These are phyloP conservation scores for Gymnocypris eckloni DNA, from an alignment of 2,797 vertebrate genomes.

Conservation along the genomic window DNA sequence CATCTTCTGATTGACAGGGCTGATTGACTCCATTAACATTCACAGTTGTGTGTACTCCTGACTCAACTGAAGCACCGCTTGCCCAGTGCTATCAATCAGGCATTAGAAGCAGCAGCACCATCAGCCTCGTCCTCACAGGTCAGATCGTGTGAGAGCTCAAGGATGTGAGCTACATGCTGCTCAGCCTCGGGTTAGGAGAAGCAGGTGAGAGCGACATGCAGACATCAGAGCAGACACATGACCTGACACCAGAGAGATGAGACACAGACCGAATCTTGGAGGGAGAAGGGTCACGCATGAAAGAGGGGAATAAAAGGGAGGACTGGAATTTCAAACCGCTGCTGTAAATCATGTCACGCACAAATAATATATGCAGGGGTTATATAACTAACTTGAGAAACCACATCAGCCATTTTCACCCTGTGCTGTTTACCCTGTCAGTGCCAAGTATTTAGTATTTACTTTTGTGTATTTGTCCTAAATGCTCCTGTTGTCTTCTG, in stretches of 20 bases:
- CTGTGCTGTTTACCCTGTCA: too few species aligned
- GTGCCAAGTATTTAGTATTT: too few species aligned
- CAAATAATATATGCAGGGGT: too few species aligned
- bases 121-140: constrained; percentile 21
- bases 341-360: too few species aligned
- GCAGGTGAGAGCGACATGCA: constrained; percentile 46
- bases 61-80: constrained; percentile 12
- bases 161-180: constrained; percentile 38
- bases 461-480: too few species aligned
- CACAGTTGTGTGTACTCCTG: constrained; percentile 2
- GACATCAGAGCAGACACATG: constrained; percentile 42
- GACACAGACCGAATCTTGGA: constrained; percentile 13
- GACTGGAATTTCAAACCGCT: too few species aligned
- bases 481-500: too few species aligned
- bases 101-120: constrained; percentile 8
- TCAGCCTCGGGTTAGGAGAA: constrained; percentile 47
- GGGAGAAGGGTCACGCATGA: constrained; percentile 19
- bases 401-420: too few species aligned
- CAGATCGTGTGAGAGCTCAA: constrained; percentile 27
- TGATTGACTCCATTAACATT: not conserved
- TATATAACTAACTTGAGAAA: too few species aligned
- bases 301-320: constrained; percentile 1
- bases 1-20: constrained; percentile 8
- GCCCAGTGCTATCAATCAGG: constrained; percentile 18
- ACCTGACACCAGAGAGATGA: constrained; percentile 23